Evolutionary conservation across 2,797 vertebrate species (phyloP), one percentile per base, ranked within the genome.

Genomic region (Ctenopoma kingsleyae): DNA sequence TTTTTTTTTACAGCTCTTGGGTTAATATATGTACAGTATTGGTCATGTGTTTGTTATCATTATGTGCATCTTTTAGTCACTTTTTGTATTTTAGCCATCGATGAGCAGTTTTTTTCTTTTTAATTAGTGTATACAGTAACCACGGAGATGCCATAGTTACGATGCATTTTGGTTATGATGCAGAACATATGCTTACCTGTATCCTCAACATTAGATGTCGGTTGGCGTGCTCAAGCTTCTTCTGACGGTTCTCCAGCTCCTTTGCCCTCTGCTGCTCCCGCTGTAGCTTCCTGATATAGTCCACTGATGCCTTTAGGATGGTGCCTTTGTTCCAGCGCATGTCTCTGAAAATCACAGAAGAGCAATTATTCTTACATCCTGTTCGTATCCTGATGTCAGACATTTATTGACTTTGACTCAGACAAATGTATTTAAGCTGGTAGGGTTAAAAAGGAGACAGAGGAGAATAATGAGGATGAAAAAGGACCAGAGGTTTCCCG

Each of bases 251-350:
- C 91, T 99, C 98, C 52, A 99, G 93, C 85, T 99, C 98, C 87
- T 98, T 99, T 0, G 96, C 94, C 15, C 97, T 94, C 46, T 96
- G 97, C 79, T 99, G 98, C 5, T 99, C 97, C 67, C 97, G 84
- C 62, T 99, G 98, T 27, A 99, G 92, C 87, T 97, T 99, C 73
- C 96, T 94, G 87, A 99, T 99, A 77, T 99, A 99, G 86, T 99
- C 97, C 87, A 99, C 98, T 0, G 98, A 99, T 0, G 98, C 98
- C 86, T 99, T 99, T 38, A 99, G 93, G 88, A 99, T 99, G 67
- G 98, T 99, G 61, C 98, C 98, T 91, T 99, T 99, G 91, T 99
- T 99, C 98, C 98, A 99, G 84, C 98, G 96, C 97, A 98, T 99
- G 82, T 99, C 98, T 72, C 98, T 99, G 76, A 70, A 52, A 68